Base-by-base conservation (phyloP, 2,797 vertebrate species). In the Acipenser oxyrinchus region DNA sequence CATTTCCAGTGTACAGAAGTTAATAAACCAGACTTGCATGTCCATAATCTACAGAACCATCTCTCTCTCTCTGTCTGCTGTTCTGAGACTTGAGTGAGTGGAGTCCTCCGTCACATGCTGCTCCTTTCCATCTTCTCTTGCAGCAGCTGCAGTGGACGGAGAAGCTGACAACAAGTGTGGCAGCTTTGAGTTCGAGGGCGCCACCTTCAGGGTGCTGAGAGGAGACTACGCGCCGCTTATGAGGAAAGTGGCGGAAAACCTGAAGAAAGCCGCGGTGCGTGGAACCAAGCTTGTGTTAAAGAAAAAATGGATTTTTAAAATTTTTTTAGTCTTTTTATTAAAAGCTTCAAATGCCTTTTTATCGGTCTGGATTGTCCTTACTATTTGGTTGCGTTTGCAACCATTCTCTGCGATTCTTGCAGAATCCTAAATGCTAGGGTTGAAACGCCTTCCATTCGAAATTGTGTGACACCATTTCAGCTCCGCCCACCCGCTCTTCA, bases 201-300 rank as follows among this genome's bases (percentile, higher is more conserved):
- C 82, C 55, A 76, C 77, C 15, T 94, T 96, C 79, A 79, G 68
- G 7, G 91, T 97, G 75, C 92, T 85, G 53, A 85, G 92, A 13
- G 94, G 94, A 7, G 94, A 97, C 84, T 94, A 96, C 2, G 81
- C 87, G 8, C 81, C 87, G 51, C 75, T 97, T 15, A 91, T 97
- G 82, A 86, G 91, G 79, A 93, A 88, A 79, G 93, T 94, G 65
- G 84, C 87, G 71, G 73, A 86, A 65, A 83, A 91, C 71, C 83
- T 97, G 72, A 78, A 91, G 64, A 89, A 93, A 73, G 94, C 94
- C 66, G 85, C 92, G 90, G 93, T 94, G 69, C 76, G 77, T 50
- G 1, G 6, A 55, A 6, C 52, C n/a, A 3, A 55, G 53, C n/a
- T 55, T 55, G 53, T 4, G n/a, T 10, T 8, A 55, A n/a, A 55